A percentile compares a stretch with the other conserved stretches of the same genome.
Evolutionary conservation across 2,113 vertebrate genomes (phyloP).

Genomic region (Podarcis raffonei): DNA sequence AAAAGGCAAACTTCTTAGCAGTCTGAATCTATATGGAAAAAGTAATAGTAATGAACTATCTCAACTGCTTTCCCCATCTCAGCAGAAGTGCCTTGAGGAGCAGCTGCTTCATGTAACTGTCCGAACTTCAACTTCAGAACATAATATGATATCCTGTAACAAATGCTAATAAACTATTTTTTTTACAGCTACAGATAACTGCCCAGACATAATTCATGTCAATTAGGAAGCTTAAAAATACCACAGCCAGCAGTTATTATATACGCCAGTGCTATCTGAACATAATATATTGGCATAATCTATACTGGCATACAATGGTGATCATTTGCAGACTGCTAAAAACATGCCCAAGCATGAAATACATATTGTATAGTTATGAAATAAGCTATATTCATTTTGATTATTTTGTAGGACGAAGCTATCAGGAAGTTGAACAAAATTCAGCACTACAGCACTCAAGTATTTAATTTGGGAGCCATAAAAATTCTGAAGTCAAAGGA

Average conservation of each 20-base stretch:
- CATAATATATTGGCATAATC: neutral
- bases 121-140: neutral
- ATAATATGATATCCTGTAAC: constrained; percentile 35
- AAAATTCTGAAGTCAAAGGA: constrained; percentile 54
- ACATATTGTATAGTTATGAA: constrained; percentile 51
- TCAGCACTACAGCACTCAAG: constrained; percentile 58
- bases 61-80: neutral
- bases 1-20: neutral
- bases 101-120: neutral
- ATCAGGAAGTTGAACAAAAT: constrained; percentile 57
- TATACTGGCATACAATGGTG: neutral
- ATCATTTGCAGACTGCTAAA: constrained; percentile 52
- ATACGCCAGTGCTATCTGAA: constrained; percentile 39
- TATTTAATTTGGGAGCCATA: constrained; percentile 54
- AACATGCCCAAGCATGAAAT: constrained; percentile 64
- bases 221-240: constrained; percentile 20
- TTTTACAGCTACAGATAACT: constrained; percentile 25
- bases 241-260: constrained; percentile 42
- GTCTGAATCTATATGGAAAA: constrained; percentile 38
- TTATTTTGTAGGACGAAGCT: constrained; percentile 50
- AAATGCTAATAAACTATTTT: constrained; percentile 44
- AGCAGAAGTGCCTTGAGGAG: neutral
- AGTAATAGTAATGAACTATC: constrained; percentile 1
- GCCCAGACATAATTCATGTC: constrained; percentile 35
- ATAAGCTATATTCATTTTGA: constrained; percentile 39